Conservation (phyloP, 2,113 vertebrate genomes). For the Nicator chloris region DNA sequence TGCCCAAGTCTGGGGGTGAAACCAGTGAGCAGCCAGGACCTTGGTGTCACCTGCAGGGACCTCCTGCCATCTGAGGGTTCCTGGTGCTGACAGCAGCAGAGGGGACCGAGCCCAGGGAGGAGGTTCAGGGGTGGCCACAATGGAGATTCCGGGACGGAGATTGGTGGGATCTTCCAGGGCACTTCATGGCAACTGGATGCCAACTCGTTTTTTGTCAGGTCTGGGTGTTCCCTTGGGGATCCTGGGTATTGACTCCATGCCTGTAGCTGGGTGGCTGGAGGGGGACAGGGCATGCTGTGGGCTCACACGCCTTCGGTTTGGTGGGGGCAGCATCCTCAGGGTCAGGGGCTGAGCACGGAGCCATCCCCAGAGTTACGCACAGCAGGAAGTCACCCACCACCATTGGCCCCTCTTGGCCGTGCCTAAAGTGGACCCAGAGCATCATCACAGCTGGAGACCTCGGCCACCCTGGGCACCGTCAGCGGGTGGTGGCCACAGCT, state of each 20-base stretch:
- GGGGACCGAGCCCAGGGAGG: background rate
- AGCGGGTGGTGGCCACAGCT: rapidly evolving
- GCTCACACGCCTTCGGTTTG: rapidly evolving
- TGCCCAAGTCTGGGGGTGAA: background rate
- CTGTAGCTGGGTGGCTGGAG: background rate
- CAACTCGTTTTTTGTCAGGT: background rate
- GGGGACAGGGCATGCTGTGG: background rate
- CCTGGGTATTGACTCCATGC: background rate
- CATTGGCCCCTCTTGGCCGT: background rate
- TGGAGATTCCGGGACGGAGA: rapidly evolving
- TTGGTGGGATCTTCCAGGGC: background rate
- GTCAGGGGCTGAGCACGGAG: background rate
- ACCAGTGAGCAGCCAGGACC: background rate
- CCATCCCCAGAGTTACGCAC: rapidly evolving
- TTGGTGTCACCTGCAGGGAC: background rate
- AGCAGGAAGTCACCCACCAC: background rate
- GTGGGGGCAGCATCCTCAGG: background rate
- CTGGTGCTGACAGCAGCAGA: background rate
- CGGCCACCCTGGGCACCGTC: rapidly evolving
- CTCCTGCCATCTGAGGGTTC: background rate
- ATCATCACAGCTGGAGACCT: background rate
- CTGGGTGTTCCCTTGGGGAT: background rate
- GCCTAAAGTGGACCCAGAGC: background rate
- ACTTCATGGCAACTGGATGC: background rate
- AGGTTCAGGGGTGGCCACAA: rapidly evolving